These are phyloP conservation scores for Alitta virens DNA, from an alignment of 2,888 invertebrate species.

Conservation along the genomic window DNA sequence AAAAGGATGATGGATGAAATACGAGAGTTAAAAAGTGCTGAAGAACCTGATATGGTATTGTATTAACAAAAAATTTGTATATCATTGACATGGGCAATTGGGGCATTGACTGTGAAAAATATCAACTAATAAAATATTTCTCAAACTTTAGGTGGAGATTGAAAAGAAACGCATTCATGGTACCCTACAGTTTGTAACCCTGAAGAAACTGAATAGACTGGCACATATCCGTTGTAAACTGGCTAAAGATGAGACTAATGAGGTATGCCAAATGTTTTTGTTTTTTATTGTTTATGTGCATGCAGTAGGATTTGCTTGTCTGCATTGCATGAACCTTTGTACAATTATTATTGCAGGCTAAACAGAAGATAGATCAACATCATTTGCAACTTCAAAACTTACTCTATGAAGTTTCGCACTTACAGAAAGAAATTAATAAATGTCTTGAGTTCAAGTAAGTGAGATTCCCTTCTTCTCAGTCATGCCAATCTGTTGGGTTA, in stretches of 20 bases:
- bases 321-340: not conserved
- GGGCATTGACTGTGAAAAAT: too few species aligned
- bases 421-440: conserved; percentile 91
- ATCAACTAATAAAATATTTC: too few species aligned
- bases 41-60: conserved; percentile 29
- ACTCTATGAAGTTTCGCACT: conserved; percentile 88
- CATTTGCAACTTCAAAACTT: conserved; percentile 89
- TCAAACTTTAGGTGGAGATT: too few species aligned
- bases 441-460: conserved; percentile 85
- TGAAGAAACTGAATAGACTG: conserved; percentile 86
- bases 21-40: conserved; percentile 25
- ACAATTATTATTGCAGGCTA: conserved; percentile 61
- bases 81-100: too few species aligned
- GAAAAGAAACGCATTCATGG: conserved; percentile 71
- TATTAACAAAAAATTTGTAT: too few species aligned
- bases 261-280: conserved; percentile 45
- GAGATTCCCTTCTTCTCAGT: not conserved
- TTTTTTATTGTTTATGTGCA: too few species aligned
- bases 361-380: conserved; percentile 84
- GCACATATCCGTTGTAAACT: conserved; percentile 84
- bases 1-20: conserved; percentile 70
- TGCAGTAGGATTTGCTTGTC: not conserved
- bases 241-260: conserved; percentile 76
- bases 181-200: conserved; percentile 73
- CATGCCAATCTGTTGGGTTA: too few species aligned